Conservation (phyloP, 2,113 vertebrate genomes). For the Oreochromis spilurus region DNA sequence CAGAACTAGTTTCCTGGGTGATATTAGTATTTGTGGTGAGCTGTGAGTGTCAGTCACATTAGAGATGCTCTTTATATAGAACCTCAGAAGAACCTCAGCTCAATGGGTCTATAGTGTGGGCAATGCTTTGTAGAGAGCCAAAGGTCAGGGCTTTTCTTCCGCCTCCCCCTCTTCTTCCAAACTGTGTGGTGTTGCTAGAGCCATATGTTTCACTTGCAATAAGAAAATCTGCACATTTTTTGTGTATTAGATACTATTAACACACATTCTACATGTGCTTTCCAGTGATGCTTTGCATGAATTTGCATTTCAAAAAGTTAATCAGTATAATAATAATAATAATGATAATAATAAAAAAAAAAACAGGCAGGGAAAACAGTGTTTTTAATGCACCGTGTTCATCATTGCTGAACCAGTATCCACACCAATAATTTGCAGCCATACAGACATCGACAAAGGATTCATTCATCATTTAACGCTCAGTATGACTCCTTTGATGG, state of each 20-base stretch:
- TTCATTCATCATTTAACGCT: neutral
- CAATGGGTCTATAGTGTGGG: constrained; percentile 47
- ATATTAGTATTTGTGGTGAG: constrained; percentile 39
- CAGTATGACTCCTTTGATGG: neutral
- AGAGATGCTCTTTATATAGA: constrained; percentile 61
- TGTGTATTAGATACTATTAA: neutral
- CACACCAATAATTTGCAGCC: neutral
- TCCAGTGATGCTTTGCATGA: neutral
- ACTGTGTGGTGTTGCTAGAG: constrained; percentile 18
- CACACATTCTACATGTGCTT: neutral
- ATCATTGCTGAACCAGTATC: neutral
- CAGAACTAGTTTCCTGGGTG: constrained; percentile 59
- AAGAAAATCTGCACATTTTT: neutral
- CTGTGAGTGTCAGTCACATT: constrained; percentile 44
- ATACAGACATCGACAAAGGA: neutral
- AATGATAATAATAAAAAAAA: neutral
- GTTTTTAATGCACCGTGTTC: neutral
- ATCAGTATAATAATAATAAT: neutral
- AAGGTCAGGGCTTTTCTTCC: constrained; percentile 57
- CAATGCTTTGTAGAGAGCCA: constrained; percentile 52
- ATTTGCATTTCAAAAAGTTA: neutral
- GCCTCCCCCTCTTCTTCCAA: neutral
- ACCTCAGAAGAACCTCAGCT: constrained; percentile 46
- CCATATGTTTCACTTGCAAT: constrained; percentile 44
- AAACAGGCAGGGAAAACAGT: neutral